Evolutionary conservation across 1,140 invertebrate genomes (phyloP).

Genomic region (Aethina tumida): DNA sequence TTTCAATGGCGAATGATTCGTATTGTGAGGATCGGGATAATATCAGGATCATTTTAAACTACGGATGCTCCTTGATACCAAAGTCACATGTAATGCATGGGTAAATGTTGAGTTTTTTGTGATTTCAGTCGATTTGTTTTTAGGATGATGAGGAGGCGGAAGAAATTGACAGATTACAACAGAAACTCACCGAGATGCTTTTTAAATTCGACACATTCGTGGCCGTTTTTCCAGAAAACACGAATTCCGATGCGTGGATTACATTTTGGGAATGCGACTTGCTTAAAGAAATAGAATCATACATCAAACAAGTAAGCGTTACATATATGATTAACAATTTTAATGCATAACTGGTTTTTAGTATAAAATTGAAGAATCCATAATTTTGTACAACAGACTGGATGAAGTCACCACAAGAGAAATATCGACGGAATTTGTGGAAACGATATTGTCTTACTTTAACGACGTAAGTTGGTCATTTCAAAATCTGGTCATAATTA

Average conservation of each 20-base stretch:
- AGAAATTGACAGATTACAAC: constrained; percentile 4
- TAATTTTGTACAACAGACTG: constrained; percentile 19
- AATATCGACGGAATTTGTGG: no score
- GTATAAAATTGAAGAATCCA: constrained; percentile 18
- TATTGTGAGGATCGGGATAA: constrained; percentile 19
- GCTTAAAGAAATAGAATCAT: constrained; percentile 14
- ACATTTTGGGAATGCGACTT: constrained; percentile 20
- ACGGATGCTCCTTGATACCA: constrained; percentile 13
- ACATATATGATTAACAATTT: not conserved
- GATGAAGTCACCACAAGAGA: constrained; percentile 7
- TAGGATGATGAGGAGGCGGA: constrained; percentile 5
- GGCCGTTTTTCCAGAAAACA: constrained; percentile 7
- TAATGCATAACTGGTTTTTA: constrained; percentile 14
- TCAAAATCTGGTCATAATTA: no score
- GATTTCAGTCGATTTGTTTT: not conserved
- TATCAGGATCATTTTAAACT: constrained; percentile 20
- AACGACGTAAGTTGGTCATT: constrained; percentile 23
- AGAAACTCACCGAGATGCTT: constrained; percentile 10
- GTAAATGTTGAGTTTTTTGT: constrained; percentile 7
- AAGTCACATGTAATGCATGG: constrained; percentile 1
- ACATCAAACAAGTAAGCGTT: constrained; percentile 17
- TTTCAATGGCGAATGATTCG: constrained; percentile 11
- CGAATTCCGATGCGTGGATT: constrained; percentile 14
- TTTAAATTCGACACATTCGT: constrained; percentile 23
- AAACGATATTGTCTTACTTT: constrained; percentile 17